phyloP scores from a whole-genome alignment of 1,140 invertebrate genomes.

The Manduca sexta region DNA sequence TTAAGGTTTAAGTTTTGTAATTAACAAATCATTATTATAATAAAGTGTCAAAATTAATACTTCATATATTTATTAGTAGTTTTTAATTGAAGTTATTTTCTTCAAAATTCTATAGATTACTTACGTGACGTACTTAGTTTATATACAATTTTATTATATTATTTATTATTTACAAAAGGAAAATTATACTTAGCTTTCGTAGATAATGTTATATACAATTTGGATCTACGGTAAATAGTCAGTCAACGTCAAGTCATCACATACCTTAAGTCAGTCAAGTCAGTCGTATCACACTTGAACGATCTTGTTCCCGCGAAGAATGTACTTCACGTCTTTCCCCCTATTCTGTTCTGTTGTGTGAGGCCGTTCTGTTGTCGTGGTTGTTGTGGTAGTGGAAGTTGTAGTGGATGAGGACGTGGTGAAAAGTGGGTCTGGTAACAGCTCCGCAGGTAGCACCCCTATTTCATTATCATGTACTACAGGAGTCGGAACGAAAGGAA shows the following conservation, averaged over 20 bases:
- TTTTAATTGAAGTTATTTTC: no score
- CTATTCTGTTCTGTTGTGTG: slow-evolving; percentile 34
- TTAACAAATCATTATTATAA: no score
- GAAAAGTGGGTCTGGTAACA: slow-evolving; percentile 39
- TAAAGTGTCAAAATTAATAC: no score
- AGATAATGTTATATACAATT: no score
- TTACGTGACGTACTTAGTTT: no score
- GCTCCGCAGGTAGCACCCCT: slow-evolving; percentile 51
- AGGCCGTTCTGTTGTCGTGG: slow-evolving; percentile 26
- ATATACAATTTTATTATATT: no score
- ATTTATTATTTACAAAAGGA: no score
- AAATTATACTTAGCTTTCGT: no score
- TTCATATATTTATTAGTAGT: no score
- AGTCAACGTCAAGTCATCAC: slow-evolving; percentile 36
- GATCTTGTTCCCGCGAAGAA: slow-evolving; percentile 64
- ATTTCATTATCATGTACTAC: slow-evolving; percentile 56
- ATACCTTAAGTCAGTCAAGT: slow-evolving; percentile 59
- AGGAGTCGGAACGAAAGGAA: slow-evolving; percentile 45
- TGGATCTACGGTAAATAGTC: no score
- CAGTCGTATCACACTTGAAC: slow-evolving; percentile 60
- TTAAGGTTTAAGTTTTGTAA: no score
- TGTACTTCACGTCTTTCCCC: slow-evolving; percentile 60
- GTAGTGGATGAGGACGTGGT: slow-evolving; percentile 14
- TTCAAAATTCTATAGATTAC: no score
- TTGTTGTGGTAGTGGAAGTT: slow-evolving; percentile 23